Conservation (phyloP, 2,888 invertebrate species). For the Schizaphis graminum region DNA sequence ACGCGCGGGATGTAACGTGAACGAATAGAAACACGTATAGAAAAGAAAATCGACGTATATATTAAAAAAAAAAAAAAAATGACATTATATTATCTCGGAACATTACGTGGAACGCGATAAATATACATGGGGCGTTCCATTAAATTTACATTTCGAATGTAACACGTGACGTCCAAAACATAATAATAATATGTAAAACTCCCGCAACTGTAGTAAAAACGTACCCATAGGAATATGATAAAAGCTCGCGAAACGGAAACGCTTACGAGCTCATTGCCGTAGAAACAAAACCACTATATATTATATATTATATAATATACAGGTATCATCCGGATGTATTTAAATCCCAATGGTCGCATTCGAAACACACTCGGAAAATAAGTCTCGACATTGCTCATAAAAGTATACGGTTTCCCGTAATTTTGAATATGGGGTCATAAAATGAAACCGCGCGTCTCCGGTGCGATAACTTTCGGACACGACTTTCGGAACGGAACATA, state of each 20-base stretch:
- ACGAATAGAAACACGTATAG: not conserved
- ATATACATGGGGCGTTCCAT: constrained; percentile 13
- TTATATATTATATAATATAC: not conserved
- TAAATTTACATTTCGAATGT: constrained; percentile 29
- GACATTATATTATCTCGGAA: not conserved
- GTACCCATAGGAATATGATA: constrained; percentile 57
- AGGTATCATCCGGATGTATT: not conserved
- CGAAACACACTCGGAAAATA: constrained; percentile 21
- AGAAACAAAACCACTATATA: constrained; percentile 44
- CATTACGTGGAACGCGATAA: constrained; percentile 8
- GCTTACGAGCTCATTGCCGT: constrained; percentile 34
- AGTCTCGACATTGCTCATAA: constrained; percentile 53
- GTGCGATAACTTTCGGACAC: not conserved
- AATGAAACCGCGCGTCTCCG: constrained; percentile 20
- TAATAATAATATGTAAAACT: not conserved
- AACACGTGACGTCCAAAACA: constrained; percentile 16
- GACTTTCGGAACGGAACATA: not conserved
- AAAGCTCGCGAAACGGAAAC: constrained; percentile 27
- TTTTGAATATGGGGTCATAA: constrained; percentile 30
- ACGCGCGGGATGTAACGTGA: not conserved
- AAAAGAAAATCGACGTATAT: constrained; percentile 2
- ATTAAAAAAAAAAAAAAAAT: constrained; percentile 10
- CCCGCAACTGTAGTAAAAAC: constrained; percentile 33
- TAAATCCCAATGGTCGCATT: constrained; percentile 55
- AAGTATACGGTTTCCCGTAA: constrained; percentile 41